These are phyloP conservation scores for Pycnonotus jocosus DNA, from an alignment of 2,113 vertebrate species.

Conservation along the genomic window DNA sequence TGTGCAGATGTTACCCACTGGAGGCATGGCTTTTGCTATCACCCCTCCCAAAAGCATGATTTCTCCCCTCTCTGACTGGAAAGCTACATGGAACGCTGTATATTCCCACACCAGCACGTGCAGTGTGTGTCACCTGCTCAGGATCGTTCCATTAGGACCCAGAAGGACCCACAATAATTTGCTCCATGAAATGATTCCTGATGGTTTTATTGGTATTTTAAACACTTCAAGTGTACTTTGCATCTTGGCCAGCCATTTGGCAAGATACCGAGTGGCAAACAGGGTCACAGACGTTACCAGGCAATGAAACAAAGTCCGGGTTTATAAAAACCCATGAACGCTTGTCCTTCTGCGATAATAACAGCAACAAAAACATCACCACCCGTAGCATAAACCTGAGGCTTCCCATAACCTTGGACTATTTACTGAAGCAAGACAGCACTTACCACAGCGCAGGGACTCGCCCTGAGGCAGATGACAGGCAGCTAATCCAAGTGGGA, in stretches of 20 bases:
- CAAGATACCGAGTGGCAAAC: not conserved
- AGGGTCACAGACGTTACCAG: not conserved
- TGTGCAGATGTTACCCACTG: not conserved
- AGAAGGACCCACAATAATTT: not conserved
- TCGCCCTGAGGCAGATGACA: not conserved
- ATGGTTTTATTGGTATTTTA: not conserved
- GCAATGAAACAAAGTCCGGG: constrained; percentile 44
- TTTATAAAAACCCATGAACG: not conserved
- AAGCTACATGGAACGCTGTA: not conserved
- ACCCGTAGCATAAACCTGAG: not conserved
- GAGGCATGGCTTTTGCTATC: not conserved
- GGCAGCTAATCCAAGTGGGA: not conserved
- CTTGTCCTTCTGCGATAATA: not conserved
- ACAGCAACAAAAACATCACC: not conserved
- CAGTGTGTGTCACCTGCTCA: not conserved
- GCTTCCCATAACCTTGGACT: not conserved
- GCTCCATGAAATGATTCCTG: not conserved
- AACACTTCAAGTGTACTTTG: constrained; percentile 4
- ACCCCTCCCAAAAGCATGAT: fast-evolving
- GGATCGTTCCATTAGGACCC: not conserved
- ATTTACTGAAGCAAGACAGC: not conserved
- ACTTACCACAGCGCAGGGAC: not conserved
- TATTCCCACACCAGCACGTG: not conserved
- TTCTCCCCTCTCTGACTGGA: not conserved
- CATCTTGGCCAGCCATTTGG: not conserved